phyloP scores from a whole-genome alignment of 2,888 invertebrate species.

The Cephonodes hylas region DNA sequence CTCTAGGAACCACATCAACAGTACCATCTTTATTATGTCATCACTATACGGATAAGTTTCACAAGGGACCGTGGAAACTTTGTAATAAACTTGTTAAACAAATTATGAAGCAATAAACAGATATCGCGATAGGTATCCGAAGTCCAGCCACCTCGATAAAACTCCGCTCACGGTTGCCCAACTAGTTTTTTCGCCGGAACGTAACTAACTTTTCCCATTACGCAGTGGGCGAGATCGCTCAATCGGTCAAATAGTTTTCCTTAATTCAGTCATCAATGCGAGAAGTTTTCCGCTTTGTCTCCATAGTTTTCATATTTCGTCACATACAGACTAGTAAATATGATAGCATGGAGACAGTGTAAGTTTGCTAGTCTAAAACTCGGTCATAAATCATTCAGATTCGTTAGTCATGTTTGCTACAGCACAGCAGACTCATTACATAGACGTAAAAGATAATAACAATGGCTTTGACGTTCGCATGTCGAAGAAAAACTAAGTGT shows the following conservation, averaged over 20 bases:
- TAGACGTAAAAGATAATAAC: not conserved
- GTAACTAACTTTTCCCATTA: constrained; percentile 1
- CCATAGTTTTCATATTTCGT: not conserved
- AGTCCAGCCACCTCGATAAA: not conserved
- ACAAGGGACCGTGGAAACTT: not conserved
- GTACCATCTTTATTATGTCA: not conserved
- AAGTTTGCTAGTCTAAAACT: not conserved
- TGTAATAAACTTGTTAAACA: not conserved
- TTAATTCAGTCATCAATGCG: not conserved
- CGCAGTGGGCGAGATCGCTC: not conserved
- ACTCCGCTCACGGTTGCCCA: not conserved
- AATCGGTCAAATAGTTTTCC: constrained; percentile 2
- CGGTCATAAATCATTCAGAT: no score
- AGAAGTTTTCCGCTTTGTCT: not conserved
- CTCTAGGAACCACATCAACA: no score
- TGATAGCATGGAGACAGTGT: not conserved
- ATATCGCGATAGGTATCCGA: not conserved
- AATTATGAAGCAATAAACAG: not conserved
- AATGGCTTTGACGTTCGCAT: not conserved
- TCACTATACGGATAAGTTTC: not conserved
- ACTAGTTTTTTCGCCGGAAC: not conserved
- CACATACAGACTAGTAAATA: not conserved
- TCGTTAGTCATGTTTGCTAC: not conserved
- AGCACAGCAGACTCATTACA: not conserved
- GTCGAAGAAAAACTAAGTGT: not conserved